Base-by-base conservation (phyloP, 1,140 invertebrate genomes). In the Bursaphelenchus mucronatus region DNA sequence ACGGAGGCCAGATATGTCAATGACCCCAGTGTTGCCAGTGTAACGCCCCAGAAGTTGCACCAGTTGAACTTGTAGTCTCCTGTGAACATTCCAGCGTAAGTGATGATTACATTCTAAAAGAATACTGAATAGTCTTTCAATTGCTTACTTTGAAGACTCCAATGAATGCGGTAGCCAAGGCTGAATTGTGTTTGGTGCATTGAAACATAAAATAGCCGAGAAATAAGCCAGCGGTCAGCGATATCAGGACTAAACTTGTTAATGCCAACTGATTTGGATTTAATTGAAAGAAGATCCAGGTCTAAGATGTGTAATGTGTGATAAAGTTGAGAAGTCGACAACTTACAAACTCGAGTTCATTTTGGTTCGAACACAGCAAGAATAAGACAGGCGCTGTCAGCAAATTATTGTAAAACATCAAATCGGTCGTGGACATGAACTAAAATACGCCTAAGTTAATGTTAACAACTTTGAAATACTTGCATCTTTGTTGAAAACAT, bases 81-180 rank as follows among this genome's bases (percentile, higher is more conserved):
- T 50, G 92, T 94, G 61, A 97, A 90, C 92, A 98, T 97, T 40
- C 94, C 94, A 61, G 85, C 68, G 71, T 86, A 86, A 3, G 86
- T 86, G 0, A 86, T 80, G 17, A 85, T 64, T 50, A 86, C 78
- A 75, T 86, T 78, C 94, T 86, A 84, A 91, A 94, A 15, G 90
- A 58, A 39, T 39, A 15, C 8, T 15, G 8, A 10, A 50, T n/a
- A 10, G 13, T 17, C 2, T 55, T 15, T n/a, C 1, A 2, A 4
- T n/a, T n/a, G 13, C 54, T n/a, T 65, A 84, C 82, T 82, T 96
- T 96, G n/a, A 96, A 84, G 77, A 91, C 96, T 0, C 95, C 95
- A 69, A 98, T 91, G 67, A 97, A 95, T 8, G 94, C 97, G 15
- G 95, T 99, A 0, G 94, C 98, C 46, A 99, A 84, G n/a, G 95